phyloP scores from a whole-genome alignment of 2,797 vertebrate genomes.

The Prunella strophiata region DNA sequence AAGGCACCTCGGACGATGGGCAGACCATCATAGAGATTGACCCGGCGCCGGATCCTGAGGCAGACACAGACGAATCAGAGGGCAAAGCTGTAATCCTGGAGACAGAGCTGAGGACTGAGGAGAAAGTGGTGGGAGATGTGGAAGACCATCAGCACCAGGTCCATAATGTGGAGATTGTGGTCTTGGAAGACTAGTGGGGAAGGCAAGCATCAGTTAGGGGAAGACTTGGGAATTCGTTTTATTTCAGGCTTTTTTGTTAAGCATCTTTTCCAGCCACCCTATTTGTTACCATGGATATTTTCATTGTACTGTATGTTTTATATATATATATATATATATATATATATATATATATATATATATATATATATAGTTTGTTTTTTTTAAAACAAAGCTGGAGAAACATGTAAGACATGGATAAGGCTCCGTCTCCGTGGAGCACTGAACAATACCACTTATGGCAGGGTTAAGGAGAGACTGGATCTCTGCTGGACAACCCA shows the following conservation, averaged over 20 bases:
- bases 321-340: not conserved
- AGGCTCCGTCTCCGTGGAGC: conserved; percentile 28
- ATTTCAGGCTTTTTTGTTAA: conserved; percentile 22
- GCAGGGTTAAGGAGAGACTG: conserved; percentile 33
- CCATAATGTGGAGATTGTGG: conserved; percentile 90
- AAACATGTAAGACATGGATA: not conserved
- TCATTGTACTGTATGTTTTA: conserved; percentile 7
- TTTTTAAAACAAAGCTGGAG: conserved; percentile 17
- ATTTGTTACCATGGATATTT: conserved; percentile 67
- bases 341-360: not conserved
- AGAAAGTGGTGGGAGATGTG: conserved; percentile 79
- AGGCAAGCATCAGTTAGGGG: not conserved
- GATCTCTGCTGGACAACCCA: conserved; percentile 29
- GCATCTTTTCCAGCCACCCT: conserved; percentile 72
- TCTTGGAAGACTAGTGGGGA: conserved; percentile 84
- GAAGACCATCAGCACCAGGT: conserved; percentile 88
- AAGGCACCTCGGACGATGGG: conserved; percentile 76
- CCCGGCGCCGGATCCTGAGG: conserved; percentile 82
- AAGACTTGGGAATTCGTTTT: conserved; percentile 29
- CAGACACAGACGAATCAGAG: conserved; percentile 69
- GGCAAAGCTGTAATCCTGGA: conserved; percentile 82
- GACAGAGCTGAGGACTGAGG: conserved; percentile 82
- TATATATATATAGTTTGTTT: not conserved
- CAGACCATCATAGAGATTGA: conserved; percentile 95
- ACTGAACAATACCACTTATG: conserved; percentile 57